Percentiles rank a stretch among this genome's conserved stretches.
phyloP scores from a whole-genome alignment of 2,797 vertebrate species.

The Botia kubotai region DNA sequence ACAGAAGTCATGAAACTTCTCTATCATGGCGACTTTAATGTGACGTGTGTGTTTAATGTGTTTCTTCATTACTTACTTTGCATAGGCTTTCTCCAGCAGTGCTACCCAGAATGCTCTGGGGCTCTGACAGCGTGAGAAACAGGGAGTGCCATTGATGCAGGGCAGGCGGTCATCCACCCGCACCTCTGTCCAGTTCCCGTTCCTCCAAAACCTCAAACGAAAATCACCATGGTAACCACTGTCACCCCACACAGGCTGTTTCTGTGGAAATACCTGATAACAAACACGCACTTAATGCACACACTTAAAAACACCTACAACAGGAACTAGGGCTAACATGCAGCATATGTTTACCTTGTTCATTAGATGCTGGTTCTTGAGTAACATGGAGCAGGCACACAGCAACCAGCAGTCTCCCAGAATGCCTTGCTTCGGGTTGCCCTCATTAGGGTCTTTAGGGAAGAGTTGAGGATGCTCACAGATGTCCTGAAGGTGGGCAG shows the following conservation, averaged over 20 bases:
- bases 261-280: slow-evolving; percentile 85
- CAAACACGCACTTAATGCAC: not conserved
- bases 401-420: slow-evolving; percentile 98
- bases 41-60: too few species aligned
- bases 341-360: slow-evolving; percentile 80
- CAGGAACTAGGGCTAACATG: too few species aligned
- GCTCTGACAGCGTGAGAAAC: slow-evolving; percentile 91
- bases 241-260: slow-evolving; percentile 88
- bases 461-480: slow-evolving; percentile 84
- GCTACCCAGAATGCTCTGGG: slow-evolving; percentile 93
- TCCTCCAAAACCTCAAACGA: slow-evolving; percentile 87
- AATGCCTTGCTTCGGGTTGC: slow-evolving; percentile 90
- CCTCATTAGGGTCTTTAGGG: slow-evolving; percentile 76
- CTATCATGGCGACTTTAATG: too few species aligned
- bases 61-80: slow-evolving; percentile 83
- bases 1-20: too few species aligned
- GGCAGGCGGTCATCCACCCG: slow-evolving; percentile 90
- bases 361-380: slow-evolving; percentile 84
- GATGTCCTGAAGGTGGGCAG: slow-evolving; percentile 82
- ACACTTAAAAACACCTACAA: too few species aligned
- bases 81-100: slow-evolving; percentile 93
- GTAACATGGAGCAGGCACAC: slow-evolving; percentile 89
- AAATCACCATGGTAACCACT: slow-evolving; percentile 85
- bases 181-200: slow-evolving; percentile 90
- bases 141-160: slow-evolving; percentile 86